Evolutionary conservation across 2,113 vertebrate genomes (phyloP), one percentile per base, ranked within the genome.

Genomic region (Xenopus laevis): DNA sequence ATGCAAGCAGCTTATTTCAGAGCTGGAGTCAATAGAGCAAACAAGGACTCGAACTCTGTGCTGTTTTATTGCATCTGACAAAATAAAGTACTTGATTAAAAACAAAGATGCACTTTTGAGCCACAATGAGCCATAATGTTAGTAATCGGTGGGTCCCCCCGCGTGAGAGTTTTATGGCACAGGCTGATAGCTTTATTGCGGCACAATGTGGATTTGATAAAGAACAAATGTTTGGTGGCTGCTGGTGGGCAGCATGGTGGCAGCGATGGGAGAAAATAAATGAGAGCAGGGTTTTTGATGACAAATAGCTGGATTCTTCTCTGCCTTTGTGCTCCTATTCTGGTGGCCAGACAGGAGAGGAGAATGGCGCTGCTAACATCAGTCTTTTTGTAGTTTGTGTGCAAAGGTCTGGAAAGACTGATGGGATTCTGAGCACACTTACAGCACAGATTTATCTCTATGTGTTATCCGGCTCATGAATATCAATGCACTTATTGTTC

Each of bases 1-100:
- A n/a, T n/a, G n/a, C n/a, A n/a, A n/a, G n/a, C n/a, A 87, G 79
- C 86, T 89, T 93, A 92, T 94, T 93, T 93, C 81, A 64, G 79
- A 81, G 82, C 78, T 68, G 33, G 80, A 13, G 78, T 79, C 80
- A 84, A 82, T 55, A 83, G 83, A 84, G 57, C 77, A 74, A 81
- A 33, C 66, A 1, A 8, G 53, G 55, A 21, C 47, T 27, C 72
- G 0, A 72, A 33, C 82, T 59, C 78, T 7, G 20, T 71, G 0
- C 57, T 78, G 68, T 13, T 84, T 86, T 83, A 83, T 85, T 72
- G 70, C 1, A 44, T 76, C 30, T 81, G 81, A 64, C 79, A 87
- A 85, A 76, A 18, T 76, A 86, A 85, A 74, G 16, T 75, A 76
- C 81, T 84, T 85, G 81, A 87, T 87, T 82, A 77, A 71, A 55